These are phyloP conservation scores for Pseudochirops corinnae DNA, from an alignment of 2,797 vertebrate species.

Conservation along the genomic window DNA sequence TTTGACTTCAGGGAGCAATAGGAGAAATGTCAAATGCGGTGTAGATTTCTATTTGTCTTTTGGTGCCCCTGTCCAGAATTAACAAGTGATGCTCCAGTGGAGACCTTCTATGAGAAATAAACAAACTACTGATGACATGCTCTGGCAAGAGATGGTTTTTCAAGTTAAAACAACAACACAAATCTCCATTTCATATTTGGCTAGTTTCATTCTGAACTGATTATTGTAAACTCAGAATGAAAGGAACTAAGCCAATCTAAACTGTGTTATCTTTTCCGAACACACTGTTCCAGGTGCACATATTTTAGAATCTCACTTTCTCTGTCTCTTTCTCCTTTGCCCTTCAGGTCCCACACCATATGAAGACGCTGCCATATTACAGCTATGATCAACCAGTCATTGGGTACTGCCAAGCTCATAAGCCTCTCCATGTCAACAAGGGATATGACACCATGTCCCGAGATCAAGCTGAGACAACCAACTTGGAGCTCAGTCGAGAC, in stretches of 20 bases:
- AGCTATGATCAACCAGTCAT: conserved; percentile 93
- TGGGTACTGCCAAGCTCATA: conserved; percentile 95
- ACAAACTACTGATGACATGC: not conserved
- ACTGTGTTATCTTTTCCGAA: not conserved
- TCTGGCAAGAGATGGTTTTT: not conserved
- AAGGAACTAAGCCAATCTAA: not conserved
- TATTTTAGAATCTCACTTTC: not conserved
- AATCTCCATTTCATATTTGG: not conserved
- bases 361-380: conserved; percentile 93
- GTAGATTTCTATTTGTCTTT: not conserved
- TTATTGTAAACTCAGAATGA: not conserved
- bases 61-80: not conserved
- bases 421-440: conserved; percentile 91
- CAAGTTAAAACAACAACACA: not conserved
- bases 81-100: not conserved
- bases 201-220: not conserved
- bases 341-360: conserved; percentile 90
- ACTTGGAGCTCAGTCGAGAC: conserved; percentile 85
- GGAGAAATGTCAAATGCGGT: not conserved
- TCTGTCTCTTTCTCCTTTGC: conserved; percentile 47
- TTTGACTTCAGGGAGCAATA: conserved; percentile 48
- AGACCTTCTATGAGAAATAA: conserved; percentile 19
- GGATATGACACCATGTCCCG: conserved; percentile 87
- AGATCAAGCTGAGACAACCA: conserved; percentile 81
- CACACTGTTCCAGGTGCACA: fast-evolving